These are phyloP conservation scores for Aselliscus stoliczkanus DNA, from an alignment of 2,797 vertebrate genomes.

Conservation along the genomic window DNA sequence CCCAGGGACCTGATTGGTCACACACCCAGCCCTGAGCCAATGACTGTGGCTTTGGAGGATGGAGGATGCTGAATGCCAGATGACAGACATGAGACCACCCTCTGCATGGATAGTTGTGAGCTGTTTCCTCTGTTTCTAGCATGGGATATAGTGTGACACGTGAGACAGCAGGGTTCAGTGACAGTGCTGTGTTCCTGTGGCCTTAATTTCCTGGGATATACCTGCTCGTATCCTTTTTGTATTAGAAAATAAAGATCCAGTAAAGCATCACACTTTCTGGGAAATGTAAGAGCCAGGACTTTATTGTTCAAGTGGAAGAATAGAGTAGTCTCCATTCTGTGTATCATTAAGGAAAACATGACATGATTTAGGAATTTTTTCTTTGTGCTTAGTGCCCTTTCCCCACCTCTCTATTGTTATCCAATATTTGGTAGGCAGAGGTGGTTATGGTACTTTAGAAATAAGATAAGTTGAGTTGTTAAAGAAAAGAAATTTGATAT, in stretches of 20 bases:
- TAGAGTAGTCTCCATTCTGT: background rate
- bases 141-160: rapidly evolving
- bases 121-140: background rate
- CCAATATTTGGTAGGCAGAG: background rate
- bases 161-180: no score
- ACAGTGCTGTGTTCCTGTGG: background rate
- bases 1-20: background rate
- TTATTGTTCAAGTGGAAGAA: background rate
- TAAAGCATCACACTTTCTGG: background rate
- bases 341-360: background rate
- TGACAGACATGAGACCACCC: background rate
- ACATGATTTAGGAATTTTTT: background rate
- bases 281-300: background rate
- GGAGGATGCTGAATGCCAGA: background rate
- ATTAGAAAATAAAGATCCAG: background rate
- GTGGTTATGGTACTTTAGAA: background rate
- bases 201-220: background rate
- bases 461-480: background rate
- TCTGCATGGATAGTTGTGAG: no score
- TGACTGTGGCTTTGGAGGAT: background rate
- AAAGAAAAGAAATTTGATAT: background rate
- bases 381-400: background rate
- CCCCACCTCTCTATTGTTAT: rapidly evolving
- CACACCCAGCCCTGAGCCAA: background rate
- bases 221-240: background rate